Conservation (phyloP, 2,888 invertebrate genomes). For the Euplexia lucipara region DNA sequence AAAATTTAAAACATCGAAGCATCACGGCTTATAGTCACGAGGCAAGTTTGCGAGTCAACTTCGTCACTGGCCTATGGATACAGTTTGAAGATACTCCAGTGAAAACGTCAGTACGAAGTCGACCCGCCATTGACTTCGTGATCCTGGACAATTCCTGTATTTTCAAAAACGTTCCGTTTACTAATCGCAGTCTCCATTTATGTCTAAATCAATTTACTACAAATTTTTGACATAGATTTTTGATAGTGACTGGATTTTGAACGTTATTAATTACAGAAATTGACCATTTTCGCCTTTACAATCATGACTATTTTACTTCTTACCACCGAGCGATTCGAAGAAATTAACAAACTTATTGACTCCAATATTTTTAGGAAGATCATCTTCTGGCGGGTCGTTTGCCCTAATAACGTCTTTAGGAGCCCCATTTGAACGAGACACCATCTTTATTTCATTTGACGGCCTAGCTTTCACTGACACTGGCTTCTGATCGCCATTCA, state of each 20-base stretch:
- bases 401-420: conserved; percentile 87
- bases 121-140: too few relatives aligned
- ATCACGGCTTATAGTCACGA: background rate
- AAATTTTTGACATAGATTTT: too few relatives aligned
- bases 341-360: conserved; percentile 89
- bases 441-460: conserved; percentile 88
- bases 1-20: conserved; percentile 10
- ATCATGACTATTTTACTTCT: conserved; percentile 75
- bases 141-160: too few relatives aligned
- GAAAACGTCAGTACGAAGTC: too few relatives aligned
- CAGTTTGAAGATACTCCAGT: too few relatives aligned
- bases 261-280: too few relatives aligned
- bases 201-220: too few relatives aligned
- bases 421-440: conserved; percentile 75
- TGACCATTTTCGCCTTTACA: too few relatives aligned
- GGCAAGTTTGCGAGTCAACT: background rate
- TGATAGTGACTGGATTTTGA: too few relatives aligned
- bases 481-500: conserved; percentile 49
- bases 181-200: too few relatives aligned
- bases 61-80: too few relatives aligned
- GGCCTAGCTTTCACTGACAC: conserved; percentile 69
- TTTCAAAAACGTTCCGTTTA: too few relatives aligned
- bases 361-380: conserved; percentile 87
- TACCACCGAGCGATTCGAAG: conserved; percentile 87
- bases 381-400: conserved; percentile 87